Evolutionary conservation across 1,140 invertebrate genomes (phyloP).

Genomic region (Trichomalopsis sarcophagae): DNA sequence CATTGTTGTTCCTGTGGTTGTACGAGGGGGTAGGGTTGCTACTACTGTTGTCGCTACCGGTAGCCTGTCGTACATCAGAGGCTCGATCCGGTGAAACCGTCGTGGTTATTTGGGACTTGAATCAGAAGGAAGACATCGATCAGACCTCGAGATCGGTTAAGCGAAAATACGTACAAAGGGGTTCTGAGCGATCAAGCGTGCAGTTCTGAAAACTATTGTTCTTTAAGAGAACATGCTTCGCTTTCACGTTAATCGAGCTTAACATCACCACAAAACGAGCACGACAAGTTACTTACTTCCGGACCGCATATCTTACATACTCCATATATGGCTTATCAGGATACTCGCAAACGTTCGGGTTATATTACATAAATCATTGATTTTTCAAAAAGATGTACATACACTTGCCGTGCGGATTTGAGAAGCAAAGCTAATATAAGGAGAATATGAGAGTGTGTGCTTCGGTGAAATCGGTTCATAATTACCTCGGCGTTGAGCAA

Average conservation of each 20-base stretch:
- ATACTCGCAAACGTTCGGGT: too few relatives aligned
- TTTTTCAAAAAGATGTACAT: background rate
- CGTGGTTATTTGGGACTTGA: conserved; percentile 61
- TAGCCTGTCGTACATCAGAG: conserved; percentile 58
- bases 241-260: too few relatives aligned
- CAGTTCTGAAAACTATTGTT: too few relatives aligned
- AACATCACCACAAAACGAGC: too few relatives aligned
- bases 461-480: conserved; percentile 17
- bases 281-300: too few relatives aligned
- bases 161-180: too few relatives aligned
- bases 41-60: conserved; percentile 61
- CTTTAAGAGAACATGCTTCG: too few relatives aligned
- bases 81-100: conserved; percentile 62
- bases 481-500: conserved; percentile 67
- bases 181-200: too few relatives aligned
- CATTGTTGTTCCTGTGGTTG: conserved; percentile 68
- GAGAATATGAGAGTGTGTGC: background rate
- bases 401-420: background rate
- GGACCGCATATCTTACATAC: background rate
- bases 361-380: too few relatives aligned
- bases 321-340: background rate
- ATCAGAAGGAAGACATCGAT: conserved; percentile 27
- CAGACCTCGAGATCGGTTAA: background rate
- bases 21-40: conserved; percentile 62
- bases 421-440: background rate